Evolutionary conservation across 2,113 vertebrate genomes (phyloP).

Genomic region (Hylia prasina): DNA sequence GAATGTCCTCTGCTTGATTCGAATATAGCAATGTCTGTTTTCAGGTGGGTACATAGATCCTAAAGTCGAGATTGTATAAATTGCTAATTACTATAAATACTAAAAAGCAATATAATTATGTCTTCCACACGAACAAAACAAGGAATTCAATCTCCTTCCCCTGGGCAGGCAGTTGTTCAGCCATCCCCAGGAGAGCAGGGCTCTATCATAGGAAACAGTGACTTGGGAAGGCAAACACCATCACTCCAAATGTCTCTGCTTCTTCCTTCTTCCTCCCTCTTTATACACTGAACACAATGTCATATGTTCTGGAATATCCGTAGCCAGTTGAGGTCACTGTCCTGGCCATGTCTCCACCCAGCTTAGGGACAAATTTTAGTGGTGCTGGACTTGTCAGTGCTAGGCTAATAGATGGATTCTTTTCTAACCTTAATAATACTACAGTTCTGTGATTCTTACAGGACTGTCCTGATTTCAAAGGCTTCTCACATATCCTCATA

Average conservation of each 20-base stretch:
- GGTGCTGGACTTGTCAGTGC: neutral
- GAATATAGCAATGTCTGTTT: neutral
- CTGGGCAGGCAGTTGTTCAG: neutral
- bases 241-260: neutral
- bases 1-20: neutral
- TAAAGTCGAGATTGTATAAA: neutral
- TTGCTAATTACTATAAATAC: neutral
- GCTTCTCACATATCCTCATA: neutral
- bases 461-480: neutral
- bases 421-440: neutral
- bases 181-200: neutral
- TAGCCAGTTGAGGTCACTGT: neutral
- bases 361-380: neutral
- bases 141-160: neutral
- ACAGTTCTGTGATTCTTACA: fast-evolving
- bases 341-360: neutral
- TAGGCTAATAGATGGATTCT: neutral
- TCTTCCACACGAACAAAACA: neutral
- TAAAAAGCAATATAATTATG: neutral
- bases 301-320: neutral
- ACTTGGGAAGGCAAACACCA: neutral
- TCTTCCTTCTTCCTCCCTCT: neutral
- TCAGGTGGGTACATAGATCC: neutral
- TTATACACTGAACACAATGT: fast-evolving
- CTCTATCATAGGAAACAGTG: neutral